Base-by-base conservation (phyloP, 2,113 vertebrate genomes). In the Phocoena phocoena region DNA sequence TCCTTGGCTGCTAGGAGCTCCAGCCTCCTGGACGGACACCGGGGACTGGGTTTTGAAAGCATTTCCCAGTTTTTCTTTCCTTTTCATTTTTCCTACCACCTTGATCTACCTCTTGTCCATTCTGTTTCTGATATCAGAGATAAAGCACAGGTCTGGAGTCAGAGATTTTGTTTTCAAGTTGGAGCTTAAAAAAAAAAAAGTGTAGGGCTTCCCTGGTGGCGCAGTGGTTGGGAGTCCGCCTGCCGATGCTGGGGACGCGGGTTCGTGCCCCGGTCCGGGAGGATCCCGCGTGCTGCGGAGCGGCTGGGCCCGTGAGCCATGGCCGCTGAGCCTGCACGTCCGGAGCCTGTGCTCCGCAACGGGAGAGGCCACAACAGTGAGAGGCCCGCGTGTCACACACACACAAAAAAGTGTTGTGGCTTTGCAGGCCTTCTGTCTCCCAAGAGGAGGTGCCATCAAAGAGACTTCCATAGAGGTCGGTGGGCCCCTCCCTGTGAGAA, bases 1-100 rank as follows among this genome's bases (percentile, higher is more conserved):
- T 38, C 95, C 88, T 77, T 89, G 95, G 91, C 96, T 58, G 67
- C 88, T 41, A 38, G 94, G 92, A 87, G n/a, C 60, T 33, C 44
- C 10, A 13, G 92, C 86, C 85, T 95, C 67, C 74, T 25, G 71
- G 68, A 31, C 62, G 85, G 77, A 79, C 50, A 67, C 53, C 1
- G 3, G 53, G 77, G 36, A 17, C 74, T 50, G 41, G 81, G n/a
- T 44, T 89, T 68, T 38, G 58, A 91, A 89, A 88, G 83, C 41
- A 58, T 86, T 96, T 93, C 53, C 88, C 62, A 8, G 55, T 31
- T 33, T n/a, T n/a, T 47, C n/a, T 25, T 58, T 9, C 18, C 33
- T 14, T n/a, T 31, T 26, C 36, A 0, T 84, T 93, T 90, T 92
- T 67, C 47, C 8, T 44, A 26, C 50, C 53, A 88, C 65, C 91